Base-by-base conservation (phyloP, 2,797 vertebrate species). In the Trematomus bernacchii region DNA sequence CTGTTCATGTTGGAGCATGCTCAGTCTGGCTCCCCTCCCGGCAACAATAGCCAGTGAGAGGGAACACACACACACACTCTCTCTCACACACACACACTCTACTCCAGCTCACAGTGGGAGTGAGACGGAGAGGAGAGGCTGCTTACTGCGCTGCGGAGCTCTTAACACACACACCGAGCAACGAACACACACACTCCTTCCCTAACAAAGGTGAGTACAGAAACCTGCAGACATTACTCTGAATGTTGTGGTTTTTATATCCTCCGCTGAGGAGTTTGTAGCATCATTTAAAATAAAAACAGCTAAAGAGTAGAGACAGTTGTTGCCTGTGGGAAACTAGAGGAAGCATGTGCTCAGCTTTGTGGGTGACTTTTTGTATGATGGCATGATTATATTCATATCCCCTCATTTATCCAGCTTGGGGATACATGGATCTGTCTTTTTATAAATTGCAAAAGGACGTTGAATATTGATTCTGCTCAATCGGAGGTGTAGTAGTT, bases 11-110 rank as follows among this genome's bases (percentile, higher is more conserved):
- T 54, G 85, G 95, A 94, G 94, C 95, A 95, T 95, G 95, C 94
- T 95, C 94, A 93, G 93, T 95, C 64, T 76, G 87, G 77, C 92
- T 83, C 78, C 65, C 73, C 67, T 77, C 86, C 87, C 87, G 85
- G 89, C 92, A 94, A 96, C 94, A 95, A 95, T 93, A 95, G 94
- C 92, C 84, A 81, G 86, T 21, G 88, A 93, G 92, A 91, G 87
- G 87, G 77, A 87, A 79, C 75, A 27, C 76, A 48, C 79, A 53
- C 67, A 10, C 79, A 7, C 73, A 58, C 81, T 58, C 79, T n/a
- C 80, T 30, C 78, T 9, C 76, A 11, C 76, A 9, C 75, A 11
- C 66, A 46, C 42, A 44, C 21, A 18, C 43, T 62, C 80, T 85
- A 87, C 91, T 92, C 87, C 82, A 87, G 88, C 86, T 89, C 89